Base-by-base conservation (phyloP, 92 coral and sea anemone species). In the Paramuricea clavata region DNA sequence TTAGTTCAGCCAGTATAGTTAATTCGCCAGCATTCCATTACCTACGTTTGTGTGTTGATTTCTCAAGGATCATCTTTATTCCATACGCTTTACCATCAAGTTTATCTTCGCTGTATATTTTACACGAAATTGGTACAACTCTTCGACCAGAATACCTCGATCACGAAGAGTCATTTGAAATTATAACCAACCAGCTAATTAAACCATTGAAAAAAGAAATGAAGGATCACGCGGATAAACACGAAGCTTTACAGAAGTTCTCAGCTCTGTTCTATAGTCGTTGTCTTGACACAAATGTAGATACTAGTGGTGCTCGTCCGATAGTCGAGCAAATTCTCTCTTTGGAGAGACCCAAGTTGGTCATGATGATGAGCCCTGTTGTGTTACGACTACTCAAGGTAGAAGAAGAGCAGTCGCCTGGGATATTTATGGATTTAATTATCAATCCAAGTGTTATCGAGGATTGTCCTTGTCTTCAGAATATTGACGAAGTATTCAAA, bases 221-320 rank as follows among this genome's bases (percentile, higher is more conserved):
- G 44, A 69, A 85, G 56, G 81, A 85, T 49, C 81, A 90, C 16
- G 78, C 83, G 12, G 43, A 47, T 23, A 83, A 92, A 56, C 84
- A 82, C 6, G 68, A 79, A 23, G 87, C 92, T 54, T 27, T 87
- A 61, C 88, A 88, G 41, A 90, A 94, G 71, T 96, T 96, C 74
- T 83, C 87, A 25, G 78, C 90, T 33, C 72, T 85, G 56, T 91
- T 94, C 72, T 96, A 79, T 57, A 94, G 92, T 22, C 93, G 99
- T 32, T 96, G 99, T 54, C 86, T 96, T 12, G 97, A 94, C 59
- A 87, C 97, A 26, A 93, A 94, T 79, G 97, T 93, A 21, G 98
- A 94, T 69, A 89, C 94, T 10, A 89, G 91, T 36, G 84, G 85
- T 28, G 90, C 92, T 81, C 89, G 87, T 28, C 85, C 72, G 11